Conservation (phyloP, 2,113 vertebrate species). For the Hippocampus zosterae region DNA sequence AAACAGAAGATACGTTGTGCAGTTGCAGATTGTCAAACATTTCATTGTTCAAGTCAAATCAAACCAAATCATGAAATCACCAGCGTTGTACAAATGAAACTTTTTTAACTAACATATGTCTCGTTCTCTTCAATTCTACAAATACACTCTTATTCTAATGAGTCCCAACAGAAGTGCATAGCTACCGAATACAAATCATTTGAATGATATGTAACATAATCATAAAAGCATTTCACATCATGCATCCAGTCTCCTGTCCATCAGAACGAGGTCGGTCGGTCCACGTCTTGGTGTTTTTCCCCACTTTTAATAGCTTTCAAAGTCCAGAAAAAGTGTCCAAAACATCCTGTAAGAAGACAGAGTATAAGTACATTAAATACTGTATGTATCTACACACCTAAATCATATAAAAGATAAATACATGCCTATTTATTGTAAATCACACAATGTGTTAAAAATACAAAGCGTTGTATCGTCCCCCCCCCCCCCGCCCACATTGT, state of each 20-base stretch:
- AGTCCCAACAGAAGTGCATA: neutral
- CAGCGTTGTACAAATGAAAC: conserved; percentile 23
- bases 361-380: neutral
- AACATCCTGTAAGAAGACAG: conserved; percentile 14
- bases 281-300: neutral
- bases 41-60: neutral
- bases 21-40: conserved; percentile 37
- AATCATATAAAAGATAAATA: neutral
- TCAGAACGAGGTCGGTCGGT: neutral
- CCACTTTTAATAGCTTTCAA: neutral
- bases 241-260: neutral
- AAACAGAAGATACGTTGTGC: neutral
- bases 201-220: neutral
- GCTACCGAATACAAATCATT: neutral
- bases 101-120: neutral
- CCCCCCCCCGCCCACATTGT: conserved; percentile 1
- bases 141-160: neutral
- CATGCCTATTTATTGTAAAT: neutral
- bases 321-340: neutral
- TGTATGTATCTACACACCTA: neutral
- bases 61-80: neutral
- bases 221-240: neutral
- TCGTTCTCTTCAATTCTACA: neutral
- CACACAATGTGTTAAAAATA: neutral
- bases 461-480: neutral